Evolutionary conservation across 2,888 invertebrate species (phyloP).

Genomic region (Dione vanillae): DNA sequence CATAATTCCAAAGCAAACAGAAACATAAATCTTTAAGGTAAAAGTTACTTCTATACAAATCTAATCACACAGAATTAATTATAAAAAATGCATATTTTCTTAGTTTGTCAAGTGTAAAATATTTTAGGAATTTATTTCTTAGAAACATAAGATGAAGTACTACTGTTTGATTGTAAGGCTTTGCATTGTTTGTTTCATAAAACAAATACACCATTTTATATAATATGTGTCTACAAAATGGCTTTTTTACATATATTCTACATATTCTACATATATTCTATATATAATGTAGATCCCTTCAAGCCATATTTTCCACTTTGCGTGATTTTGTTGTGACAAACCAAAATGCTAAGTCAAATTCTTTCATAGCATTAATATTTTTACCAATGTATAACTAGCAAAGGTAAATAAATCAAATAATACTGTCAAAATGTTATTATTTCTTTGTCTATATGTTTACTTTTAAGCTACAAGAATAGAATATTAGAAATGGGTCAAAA

Average conservation of each 20-base stretch:
- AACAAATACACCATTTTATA: slow-evolving; percentile 56
- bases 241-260: slow-evolving; percentile 58
- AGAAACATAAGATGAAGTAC: slow-evolving; percentile 79
- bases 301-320: slow-evolving; percentile 57
- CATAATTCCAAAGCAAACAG: slow-evolving; percentile 55
- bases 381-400: slow-evolving; percentile 83
- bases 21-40: slow-evolving; percentile 57
- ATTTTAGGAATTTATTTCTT: slow-evolving; percentile 79
- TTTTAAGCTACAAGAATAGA: background rate
- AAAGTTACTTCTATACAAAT: slow-evolving; percentile 57
- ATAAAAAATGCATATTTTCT: slow-evolving; percentile 62
- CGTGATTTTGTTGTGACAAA: slow-evolving; percentile 72
- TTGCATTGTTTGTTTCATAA: slow-evolving; percentile 63
- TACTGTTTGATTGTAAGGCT: slow-evolving; percentile 73
- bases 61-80: slow-evolving; percentile 58
- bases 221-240: slow-evolving; percentile 46
- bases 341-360: slow-evolving; percentile 82
- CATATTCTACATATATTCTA: too few relatives aligned
- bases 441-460: slow-evolving; percentile 11
- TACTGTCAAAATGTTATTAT: slow-evolving; percentile 60
- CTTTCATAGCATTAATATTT: slow-evolving; percentile 83
- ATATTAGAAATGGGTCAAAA: slow-evolving; percentile 24
- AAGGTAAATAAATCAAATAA: slow-evolving; percentile 83
- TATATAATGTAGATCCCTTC: slow-evolving; percentile 64
- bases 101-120: slow-evolving; percentile 77